Percentiles rank a stretch among this genome's conserved stretches.
Evolutionary conservation across 2,888 invertebrate species (phyloP).

Genomic region (Rapana venosa): DNA sequence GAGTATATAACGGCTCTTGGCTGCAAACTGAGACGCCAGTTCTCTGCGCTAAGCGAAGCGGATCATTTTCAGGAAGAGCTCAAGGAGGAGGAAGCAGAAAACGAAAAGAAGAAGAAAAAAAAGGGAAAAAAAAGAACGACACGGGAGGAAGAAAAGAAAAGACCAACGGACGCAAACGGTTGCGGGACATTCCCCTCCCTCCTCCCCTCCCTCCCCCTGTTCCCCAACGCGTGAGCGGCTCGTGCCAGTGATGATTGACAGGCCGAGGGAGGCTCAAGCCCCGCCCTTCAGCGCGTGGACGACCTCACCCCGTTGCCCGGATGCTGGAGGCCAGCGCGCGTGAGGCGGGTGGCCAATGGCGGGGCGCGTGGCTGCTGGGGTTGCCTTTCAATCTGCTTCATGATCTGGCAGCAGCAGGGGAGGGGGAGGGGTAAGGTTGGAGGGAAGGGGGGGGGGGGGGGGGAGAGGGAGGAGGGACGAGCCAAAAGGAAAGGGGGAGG

Average conservation of each 20-base stretch:
- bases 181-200: background rate
- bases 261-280: conserved; percentile 39
- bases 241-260: conserved; percentile 47
- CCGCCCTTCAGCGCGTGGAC: conserved; percentile 44
- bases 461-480: background rate
- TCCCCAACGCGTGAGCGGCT: conserved; percentile 42
- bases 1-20: background rate
- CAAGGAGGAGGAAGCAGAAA: background rate
- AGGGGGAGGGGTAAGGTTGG: background rate
- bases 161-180: background rate
- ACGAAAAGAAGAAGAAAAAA: background rate
- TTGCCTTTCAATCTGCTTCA: conserved; percentile 40
- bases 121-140: background rate
- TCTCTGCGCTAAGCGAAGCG: background rate
- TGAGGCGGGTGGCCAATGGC: conserved; percentile 50
- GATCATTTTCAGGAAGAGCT: background rate
- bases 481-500: background rate
- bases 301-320: conserved; percentile 36
- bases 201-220: no score
- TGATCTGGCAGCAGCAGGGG: conserved; percentile 11
- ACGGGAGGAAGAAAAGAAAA: background rate
- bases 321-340: conserved; percentile 46
- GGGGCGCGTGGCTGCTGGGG: conserved; percentile 54
- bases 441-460: background rate
- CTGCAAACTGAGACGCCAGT: background rate